A percentile compares a stretch with the other conserved stretches of the same genome.
These are phyloP conservation scores for Drosophila seguyi DNA, from an alignment of 1,140 invertebrate genomes.

Conservation along the genomic window DNA sequence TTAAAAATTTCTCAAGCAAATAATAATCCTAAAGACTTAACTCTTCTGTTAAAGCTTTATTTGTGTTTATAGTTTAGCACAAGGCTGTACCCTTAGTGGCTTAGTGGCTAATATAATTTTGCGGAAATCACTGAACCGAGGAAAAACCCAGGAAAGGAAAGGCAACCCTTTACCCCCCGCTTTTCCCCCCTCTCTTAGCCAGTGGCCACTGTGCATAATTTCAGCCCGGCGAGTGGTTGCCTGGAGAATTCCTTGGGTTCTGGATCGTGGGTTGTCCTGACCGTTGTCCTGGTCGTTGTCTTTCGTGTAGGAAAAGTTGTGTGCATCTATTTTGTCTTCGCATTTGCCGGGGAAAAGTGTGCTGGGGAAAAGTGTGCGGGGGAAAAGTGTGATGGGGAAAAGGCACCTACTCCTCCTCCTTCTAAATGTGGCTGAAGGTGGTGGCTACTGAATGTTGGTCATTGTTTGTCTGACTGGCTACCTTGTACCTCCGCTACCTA, in stretches of 20 bases:
- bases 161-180: neutral
- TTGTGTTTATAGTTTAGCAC: neutral
- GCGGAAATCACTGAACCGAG: neutral
- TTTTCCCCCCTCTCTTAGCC: neutral
- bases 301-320: constrained; percentile 27
- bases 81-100: neutral
- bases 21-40: neutral
- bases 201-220: constrained; percentile 22
- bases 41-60: neutral
- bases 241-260: constrained; percentile 24
- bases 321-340: constrained; percentile 41
- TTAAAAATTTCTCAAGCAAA: no score
- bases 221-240: constrained; percentile 19
- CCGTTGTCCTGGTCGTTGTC: neutral
- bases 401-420: neutral
- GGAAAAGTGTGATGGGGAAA: neutral
- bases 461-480: constrained; percentile 51
- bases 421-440: no score
- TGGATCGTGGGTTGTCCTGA: no score
- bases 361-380: neutral
- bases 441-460: constrained; percentile 33
- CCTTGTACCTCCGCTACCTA: no score
- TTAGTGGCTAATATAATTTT: constrained; percentile 1
- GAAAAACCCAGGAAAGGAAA: neutral
- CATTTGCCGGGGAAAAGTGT: constrained; percentile 1